Conservation (phyloP, 2,113 vertebrate species). For the Salminus brasiliensis region DNA sequence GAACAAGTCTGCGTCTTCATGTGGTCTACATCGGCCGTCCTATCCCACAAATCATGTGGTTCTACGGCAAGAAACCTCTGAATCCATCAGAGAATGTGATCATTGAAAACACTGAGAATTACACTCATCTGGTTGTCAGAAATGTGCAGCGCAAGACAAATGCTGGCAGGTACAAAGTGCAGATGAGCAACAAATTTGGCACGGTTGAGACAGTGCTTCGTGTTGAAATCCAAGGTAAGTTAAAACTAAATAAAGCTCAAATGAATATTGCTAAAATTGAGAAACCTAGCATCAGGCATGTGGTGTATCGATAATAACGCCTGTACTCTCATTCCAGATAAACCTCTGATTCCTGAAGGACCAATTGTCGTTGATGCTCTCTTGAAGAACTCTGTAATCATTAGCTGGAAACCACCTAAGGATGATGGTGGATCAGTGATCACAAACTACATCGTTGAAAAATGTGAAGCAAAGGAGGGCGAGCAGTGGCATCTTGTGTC, state of each 20-base stretch:
- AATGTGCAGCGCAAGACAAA: constrained; percentile 92
- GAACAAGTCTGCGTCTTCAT: constrained; percentile 93
- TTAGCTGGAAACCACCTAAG: constrained; percentile 93
- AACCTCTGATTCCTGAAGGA: constrained; percentile 89
- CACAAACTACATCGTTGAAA: constrained; percentile 97
- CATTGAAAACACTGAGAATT: constrained; percentile 97
- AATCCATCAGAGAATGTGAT: constrained; percentile 86
- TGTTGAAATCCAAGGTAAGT: constrained; percentile 97
- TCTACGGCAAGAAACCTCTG: constrained; percentile 91
- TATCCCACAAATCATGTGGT: constrained; percentile 97
- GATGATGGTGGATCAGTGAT: constrained; percentile 95
- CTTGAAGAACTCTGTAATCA: constrained; percentile 91
- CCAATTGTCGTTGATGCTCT: constrained; percentile 91
- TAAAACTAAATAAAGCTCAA: not conserved
- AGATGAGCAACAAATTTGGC: constrained; percentile 91
- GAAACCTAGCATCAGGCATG: not conserved
- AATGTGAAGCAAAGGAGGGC: constrained; percentile 94
- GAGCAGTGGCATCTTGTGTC: constrained; percentile 94
- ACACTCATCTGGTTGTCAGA: constrained; percentile 94
- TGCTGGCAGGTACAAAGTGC: constrained; percentile 95
- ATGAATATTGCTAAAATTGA: not conserved
- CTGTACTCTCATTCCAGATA: constrained; percentile 79
- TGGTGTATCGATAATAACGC: not conserved
- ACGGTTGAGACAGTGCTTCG: constrained; percentile 86
- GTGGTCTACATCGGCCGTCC: constrained; percentile 97